These are phyloP conservation scores for Zenarchopterus dispar DNA, from an alignment of 2,797 vertebrate species.

Conservation along the genomic window DNA sequence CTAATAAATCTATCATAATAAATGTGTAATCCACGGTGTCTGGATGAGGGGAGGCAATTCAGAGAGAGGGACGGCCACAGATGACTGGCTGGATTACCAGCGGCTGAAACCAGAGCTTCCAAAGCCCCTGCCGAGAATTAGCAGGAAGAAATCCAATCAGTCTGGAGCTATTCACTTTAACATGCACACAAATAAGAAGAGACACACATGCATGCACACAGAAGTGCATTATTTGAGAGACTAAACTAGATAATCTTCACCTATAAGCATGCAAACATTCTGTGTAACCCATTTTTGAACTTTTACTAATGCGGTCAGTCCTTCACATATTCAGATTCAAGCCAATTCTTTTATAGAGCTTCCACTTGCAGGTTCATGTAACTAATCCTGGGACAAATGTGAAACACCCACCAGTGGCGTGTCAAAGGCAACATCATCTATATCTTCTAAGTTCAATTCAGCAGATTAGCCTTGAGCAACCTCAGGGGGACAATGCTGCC, in stretches of 20 bases:
- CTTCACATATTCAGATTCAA: conserved; percentile 26
- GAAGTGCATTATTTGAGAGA: conserved; percentile 50
- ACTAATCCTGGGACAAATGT: conserved; percentile 56
- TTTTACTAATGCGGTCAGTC: conserved; percentile 30
- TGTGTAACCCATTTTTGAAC: conserved; percentile 40
- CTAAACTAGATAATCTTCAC: conserved; percentile 37
- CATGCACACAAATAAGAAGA: conserved; percentile 36
- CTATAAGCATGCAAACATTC: conserved; percentile 21
- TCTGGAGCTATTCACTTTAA: conserved; percentile 71
- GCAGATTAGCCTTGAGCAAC: conserved; percentile 55
- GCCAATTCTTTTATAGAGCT: conserved; percentile 16
- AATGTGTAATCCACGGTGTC: conserved; percentile 73
- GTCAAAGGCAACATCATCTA: conserved; percentile 73
- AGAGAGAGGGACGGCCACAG: conserved; percentile 70
- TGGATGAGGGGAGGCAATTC: conserved; percentile 68
- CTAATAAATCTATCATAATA: conserved; percentile 80
- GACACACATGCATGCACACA: conserved; percentile 33
- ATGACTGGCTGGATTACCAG: conserved; percentile 78
- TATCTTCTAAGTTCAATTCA: conserved; percentile 55
- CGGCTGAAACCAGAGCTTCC: conserved; percentile 75
- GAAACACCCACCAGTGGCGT: conserved; percentile 61
- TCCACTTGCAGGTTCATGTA: conserved; percentile 58
- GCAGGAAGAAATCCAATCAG: conserved; percentile 78
- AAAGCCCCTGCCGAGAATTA: conserved; percentile 75
- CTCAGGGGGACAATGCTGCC: conserved; percentile 29